Base-by-base conservation (phyloP, 53 echinoderm and acorn worm genomes). In the Paracentrotus lividus region DNA sequence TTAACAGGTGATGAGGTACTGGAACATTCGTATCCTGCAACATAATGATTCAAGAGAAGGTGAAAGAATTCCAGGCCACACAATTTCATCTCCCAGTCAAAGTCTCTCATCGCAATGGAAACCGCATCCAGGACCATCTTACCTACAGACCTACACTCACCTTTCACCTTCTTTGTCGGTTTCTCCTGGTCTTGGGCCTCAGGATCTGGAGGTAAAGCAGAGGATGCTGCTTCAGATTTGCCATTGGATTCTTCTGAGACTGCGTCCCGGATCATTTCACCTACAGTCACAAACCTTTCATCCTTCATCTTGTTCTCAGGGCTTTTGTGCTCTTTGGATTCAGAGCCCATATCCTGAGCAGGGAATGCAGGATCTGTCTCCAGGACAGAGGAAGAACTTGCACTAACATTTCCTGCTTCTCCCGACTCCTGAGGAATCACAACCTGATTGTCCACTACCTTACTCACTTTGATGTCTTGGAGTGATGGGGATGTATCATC, bases 31-130 rank as follows among this genome's bases (percentile, higher is more conserved):
- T 55, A 85, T 38, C 69, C 75, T 9, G 94, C 88, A 44, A 90
- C 5, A 65, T 90, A 87, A 21, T 42, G 53, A 54, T 68, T 76
- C 42, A 95, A 16, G 6, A 97, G 77, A 31, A 60, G 69, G 66
- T 78, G 93, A 94, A 95, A 96, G 76, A 97, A 96, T 26, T 90
- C 69, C 40, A 98, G 52, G n/a, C 95, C 96, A n/a, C 36, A 66
- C 3, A 95, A 67, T 65, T 98, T 98, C 12, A 97, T 95, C 60
- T 98, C 98, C 96, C 96, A 98, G 58, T 98, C 98, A 45, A 95
- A 90, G 88, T 98, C 98, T 51, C 85, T 85, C 5, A 61, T 72
- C 21, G 75, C 88, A 14, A 86, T 38, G 29, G 43, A 86, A 33
- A 91, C 69, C 23, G 81, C 92, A 54, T 92, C 56, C 60, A 92